Evolutionary conservation across 2,888 invertebrate species (phyloP), one percentile per base, ranked within the genome.

Genomic region (Escarpia spicata): DNA sequence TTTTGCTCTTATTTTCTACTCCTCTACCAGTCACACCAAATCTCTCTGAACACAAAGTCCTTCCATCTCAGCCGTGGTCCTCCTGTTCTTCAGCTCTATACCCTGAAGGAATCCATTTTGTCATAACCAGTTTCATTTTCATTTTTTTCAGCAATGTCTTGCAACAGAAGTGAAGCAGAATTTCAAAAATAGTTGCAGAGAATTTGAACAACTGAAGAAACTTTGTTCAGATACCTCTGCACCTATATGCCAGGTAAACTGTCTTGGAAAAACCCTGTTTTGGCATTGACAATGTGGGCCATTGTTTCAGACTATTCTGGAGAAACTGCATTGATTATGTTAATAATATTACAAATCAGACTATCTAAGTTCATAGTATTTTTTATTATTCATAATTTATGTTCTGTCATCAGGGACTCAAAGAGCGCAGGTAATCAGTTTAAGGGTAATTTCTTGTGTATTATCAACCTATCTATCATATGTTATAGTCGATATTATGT

Each of bases 201-300:
- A 75, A 75, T 75, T 75, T 26, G 75, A 75, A 75, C 75, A 75
- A 75, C 26, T 75, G n/a, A 75, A 75, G n/a, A 75, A 75, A 75
- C 26, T 75, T 75, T 75, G n/a, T 26, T 75, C 75, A 75, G 75
- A 75, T 6, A 75, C 75, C 26, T 75, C 75, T 75, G 19, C 15
- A 75, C n/a, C 75, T 75, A n/a, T 19, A 75, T 75, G 75, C 75
- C 75, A 75, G 75, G 75, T 75, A 26, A 75, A 26, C 6, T 26
- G 6, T 75, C 26, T 26, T 75, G 19, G 75, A n/a, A 26, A 6
- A 75, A 0, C 26, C 6, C 19, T 26, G 19, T 4, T 75, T 75
- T 75, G 75, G n/a, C 75, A n/a, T 75, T 75, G 4, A 75, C 75
- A 15, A 75, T 6, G n/a, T 75, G n/a, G 75, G 75, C 75, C 26